Conservation (phyloP, 2,797 vertebrate genomes). For the Cichlasoma orientale region DNA sequence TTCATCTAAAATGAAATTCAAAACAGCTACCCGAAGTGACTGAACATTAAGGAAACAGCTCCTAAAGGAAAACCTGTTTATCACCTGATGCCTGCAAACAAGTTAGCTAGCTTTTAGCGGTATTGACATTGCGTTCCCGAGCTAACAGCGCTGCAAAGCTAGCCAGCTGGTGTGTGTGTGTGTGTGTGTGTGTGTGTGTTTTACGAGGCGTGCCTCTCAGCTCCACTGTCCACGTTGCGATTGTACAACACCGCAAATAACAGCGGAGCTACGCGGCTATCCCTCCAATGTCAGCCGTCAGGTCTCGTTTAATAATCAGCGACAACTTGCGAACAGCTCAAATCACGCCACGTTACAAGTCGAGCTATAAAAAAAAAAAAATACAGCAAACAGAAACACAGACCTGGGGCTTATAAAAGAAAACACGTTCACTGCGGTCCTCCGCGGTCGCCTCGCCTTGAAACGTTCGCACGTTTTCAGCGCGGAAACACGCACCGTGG, state of each 20-base stretch:
- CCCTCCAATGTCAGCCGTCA: background rate
- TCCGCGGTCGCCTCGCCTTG: constrained; percentile 38
- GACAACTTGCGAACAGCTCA: background rate
- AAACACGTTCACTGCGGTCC: constrained; percentile 39
- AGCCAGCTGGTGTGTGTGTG: constrained; percentile 7
- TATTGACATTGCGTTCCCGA: constrained; percentile 22
- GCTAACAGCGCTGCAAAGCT: constrained; percentile 51
- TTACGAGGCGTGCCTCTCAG: constrained; percentile 57
- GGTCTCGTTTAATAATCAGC: background rate
- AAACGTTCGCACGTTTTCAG: constrained; percentile 31
- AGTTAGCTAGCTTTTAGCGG: constrained; percentile 17
- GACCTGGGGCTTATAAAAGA: constrained; percentile 51
- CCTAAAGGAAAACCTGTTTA: background rate
- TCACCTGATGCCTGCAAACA: background rate
- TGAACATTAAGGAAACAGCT: background rate
- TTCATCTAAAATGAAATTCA: background rate
- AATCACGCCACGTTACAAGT: background rate
- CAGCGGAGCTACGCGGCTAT: background rate
- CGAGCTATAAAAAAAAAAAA: background rate
- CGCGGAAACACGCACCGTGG: constrained; percentile 22
- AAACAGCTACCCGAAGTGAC: background rate
- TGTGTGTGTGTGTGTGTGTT: constrained; percentile 15
- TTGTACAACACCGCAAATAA: background rate
- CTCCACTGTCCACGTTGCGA: constrained; percentile 54
- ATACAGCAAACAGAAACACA: background rate